Percentiles rank a stretch among this genome's conserved stretches.
phyloP scores from a whole-genome alignment of 2,797 vertebrate genomes.

The Helostoma temminkii region DNA sequence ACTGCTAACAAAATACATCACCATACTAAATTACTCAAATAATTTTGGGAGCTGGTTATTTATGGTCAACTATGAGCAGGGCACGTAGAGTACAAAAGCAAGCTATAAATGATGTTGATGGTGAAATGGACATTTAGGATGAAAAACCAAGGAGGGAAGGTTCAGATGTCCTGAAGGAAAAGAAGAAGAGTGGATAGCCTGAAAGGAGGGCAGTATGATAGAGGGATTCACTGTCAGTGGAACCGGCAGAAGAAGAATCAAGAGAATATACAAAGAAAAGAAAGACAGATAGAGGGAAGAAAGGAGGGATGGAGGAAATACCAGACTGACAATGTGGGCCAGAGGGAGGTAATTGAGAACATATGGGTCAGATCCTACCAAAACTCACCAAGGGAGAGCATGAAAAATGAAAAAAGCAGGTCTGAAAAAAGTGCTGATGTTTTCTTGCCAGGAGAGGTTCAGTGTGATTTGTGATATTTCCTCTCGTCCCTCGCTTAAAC shows the following conservation, averaged over 20 bases:
- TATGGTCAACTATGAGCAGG: slow-evolving; percentile 27
- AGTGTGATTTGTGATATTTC: slow-evolving; percentile 67
- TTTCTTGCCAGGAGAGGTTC: slow-evolving; percentile 52
- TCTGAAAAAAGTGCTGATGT: slow-evolving; percentile 64
- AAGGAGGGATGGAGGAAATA: slow-evolving; percentile 82
- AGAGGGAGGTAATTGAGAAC: slow-evolving; percentile 85
- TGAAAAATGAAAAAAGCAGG: slow-evolving; percentile 43
- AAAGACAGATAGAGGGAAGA: slow-evolving; percentile 47
- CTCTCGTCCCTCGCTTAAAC: slow-evolving; percentile 42
- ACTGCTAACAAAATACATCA: slow-evolving; percentile 17
- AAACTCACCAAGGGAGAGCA: slow-evolving; percentile 54
- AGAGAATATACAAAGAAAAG: slow-evolving; percentile 49
- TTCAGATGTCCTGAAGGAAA: not conserved
- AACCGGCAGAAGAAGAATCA: slow-evolving; percentile 31
- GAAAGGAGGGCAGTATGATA: slow-evolving; percentile 2
- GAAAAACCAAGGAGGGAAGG: not conserved
- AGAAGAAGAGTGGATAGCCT: not conserved
- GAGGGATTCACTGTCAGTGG: slow-evolving; percentile 33
- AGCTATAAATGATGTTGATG: slow-evolving; percentile 2
- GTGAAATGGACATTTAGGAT: not conserved
- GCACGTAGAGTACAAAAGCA: slow-evolving; percentile 8
- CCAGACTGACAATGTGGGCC: slow-evolving; percentile 86
- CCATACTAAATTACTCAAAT: not conserved
- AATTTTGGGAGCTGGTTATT: slow-evolving; percentile 11
- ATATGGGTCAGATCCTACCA: slow-evolving; percentile 81